These are phyloP conservation scores for Bovichtus variegatus DNA, from an alignment of 2,797 vertebrate species.

Conservation along the genomic window DNA sequence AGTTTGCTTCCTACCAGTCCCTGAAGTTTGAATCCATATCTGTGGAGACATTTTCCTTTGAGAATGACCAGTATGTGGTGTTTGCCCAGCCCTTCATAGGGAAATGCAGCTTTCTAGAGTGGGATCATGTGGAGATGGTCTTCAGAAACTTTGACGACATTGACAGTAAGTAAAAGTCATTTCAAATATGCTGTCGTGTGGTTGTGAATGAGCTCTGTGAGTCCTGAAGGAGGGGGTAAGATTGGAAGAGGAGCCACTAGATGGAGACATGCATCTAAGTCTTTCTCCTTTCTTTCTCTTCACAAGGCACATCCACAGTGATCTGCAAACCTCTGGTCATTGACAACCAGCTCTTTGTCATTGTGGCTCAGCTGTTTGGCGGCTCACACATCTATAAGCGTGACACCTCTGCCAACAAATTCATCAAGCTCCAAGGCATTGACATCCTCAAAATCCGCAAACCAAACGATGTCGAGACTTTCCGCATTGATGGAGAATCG, in stretches of 20 bases:
- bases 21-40: slow-evolving; percentile 96
- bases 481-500: slow-evolving; percentile 93
- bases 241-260: slow-evolving; percentile 20
- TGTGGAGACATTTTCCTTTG: slow-evolving; percentile 93
- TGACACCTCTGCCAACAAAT: slow-evolving; percentile 94
- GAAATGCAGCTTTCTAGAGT: slow-evolving; percentile 97
- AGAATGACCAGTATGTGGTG: slow-evolving; percentile 94
- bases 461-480: slow-evolving; percentile 97
- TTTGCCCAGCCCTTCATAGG: slow-evolving; percentile 97
- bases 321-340: slow-evolving; percentile 98
- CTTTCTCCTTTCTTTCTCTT: slow-evolving; percentile 15
- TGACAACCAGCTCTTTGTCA: slow-evolving; percentile 93
- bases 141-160: slow-evolving; percentile 97
- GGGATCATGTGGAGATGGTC: slow-evolving; percentile 98
- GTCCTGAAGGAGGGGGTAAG: neutral
- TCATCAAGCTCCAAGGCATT: slow-evolving; percentile 99
- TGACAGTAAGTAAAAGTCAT: slow-evolving; percentile 87
- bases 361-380: slow-evolving; percentile 96
- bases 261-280: slow-evolving; percentile 39
- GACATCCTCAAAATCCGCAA: slow-evolving; percentile 97
- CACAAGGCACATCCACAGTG: slow-evolving; percentile 93
- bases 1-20: slow-evolving; percentile 95
- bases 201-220: neutral
- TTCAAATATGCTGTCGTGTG: neutral
- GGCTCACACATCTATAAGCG: slow-evolving; percentile 98